A percentile compares a stretch with the other conserved stretches of the same genome.
These are phyloP conservation scores for Bos javanicus DNA, from an alignment of 2,113 vertebrate genomes.

Conservation along the genomic window DNA sequence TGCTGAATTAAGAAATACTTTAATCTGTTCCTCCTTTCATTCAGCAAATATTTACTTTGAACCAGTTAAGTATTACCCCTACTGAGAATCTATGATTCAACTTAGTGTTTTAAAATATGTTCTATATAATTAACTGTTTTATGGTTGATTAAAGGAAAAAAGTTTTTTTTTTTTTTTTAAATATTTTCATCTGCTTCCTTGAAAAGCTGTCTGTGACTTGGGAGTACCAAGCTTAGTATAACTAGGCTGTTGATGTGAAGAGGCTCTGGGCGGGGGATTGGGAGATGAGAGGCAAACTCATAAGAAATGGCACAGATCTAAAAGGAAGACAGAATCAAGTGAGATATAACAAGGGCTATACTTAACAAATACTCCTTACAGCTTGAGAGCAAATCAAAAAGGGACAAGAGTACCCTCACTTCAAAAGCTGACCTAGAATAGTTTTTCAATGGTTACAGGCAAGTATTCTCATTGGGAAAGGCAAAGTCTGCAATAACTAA, in stretches of 20 bases:
- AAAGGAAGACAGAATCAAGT: not conserved
- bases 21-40: not conserved
- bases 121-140: not conserved
- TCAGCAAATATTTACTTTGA: not conserved
- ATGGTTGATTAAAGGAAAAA: not conserved
- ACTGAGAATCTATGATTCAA: not conserved
- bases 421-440: not conserved
- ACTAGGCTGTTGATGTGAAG: not conserved
- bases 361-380: not conserved
- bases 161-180: not conserved
- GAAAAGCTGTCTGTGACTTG: not conserved
- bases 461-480: not conserved
- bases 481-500: not conserved
- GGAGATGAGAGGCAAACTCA: no score
- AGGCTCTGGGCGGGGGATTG: rapidly evolving
- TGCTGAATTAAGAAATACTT: not conserved
- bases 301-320: not conserved
- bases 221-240: not conserved
- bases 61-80: not conserved
- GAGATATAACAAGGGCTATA: not conserved
- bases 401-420: not conserved
- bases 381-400: not conserved
- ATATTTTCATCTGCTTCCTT: not conserved
- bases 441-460: not conserved
- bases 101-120: not conserved